Evolutionary conservation across 2,888 invertebrate genomes (phyloP), one percentile per base, ranked within the genome.

Genomic region (Dryocosmus kuriphilus): DNA sequence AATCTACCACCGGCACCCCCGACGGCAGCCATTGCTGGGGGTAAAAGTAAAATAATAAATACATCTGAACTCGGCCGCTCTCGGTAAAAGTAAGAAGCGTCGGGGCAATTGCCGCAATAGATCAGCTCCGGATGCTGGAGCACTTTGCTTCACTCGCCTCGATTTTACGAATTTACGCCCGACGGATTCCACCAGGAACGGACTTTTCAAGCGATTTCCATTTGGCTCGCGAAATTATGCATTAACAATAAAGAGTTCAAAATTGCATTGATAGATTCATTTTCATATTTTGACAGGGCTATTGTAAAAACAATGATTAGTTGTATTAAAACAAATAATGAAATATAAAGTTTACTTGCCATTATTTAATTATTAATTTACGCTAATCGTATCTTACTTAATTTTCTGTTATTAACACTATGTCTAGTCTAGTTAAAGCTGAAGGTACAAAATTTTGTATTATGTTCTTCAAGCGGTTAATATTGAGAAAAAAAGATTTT

Each of bases 1-100:
- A 90, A 90, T 90, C 89, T 89, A 86, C 81, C 78, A 51, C 6
- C 51, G 27, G 51, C 71, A 22, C 51, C 51, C 51, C 51, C 86
- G 78, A 81, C 80, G 78, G 81, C 86, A 82, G 85, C 85, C 61
- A 60, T 74, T 60, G 46, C 74, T 9, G 11, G 35, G 16, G 38
- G 57, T 71, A 57, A 67, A 79, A 80, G 79, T 80, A 74, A 79
- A 82, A 82, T 82, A 80, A 82, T 82, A 82, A 82, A 82, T 82
- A 71, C 32, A 82, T 67, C 75, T 71, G 11, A 77, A 76, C 79
- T 63, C 77, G 71, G 80, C 60, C n/a, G 60, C 41, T 65, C 41
- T 65, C 65, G 16, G 65, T 65, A 55, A 71, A 71, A 71, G 35
- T 63, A 46, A 80, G 78, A 76, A 79, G 75, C 76, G 78, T 78